Evolutionary conservation across 2,113 vertebrate species (phyloP).

Genomic region (Grantiella picta): DNA sequence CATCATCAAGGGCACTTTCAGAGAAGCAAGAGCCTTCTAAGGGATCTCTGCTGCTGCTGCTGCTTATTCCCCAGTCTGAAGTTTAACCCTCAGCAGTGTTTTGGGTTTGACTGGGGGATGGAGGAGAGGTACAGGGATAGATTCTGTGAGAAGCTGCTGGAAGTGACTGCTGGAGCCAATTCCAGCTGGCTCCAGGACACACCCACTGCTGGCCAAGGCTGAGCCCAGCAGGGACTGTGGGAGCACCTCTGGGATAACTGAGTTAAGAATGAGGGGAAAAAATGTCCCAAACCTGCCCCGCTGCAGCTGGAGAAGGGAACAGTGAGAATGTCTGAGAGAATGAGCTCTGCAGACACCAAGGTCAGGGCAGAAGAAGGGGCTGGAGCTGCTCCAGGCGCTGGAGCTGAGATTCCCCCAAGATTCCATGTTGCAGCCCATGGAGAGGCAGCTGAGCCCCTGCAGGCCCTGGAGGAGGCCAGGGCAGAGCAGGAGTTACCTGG

Average conservation of each 20-base stretch:
- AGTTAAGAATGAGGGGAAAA: neutral
- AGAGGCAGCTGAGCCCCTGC: neutral
- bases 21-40: neutral
- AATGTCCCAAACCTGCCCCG: neutral
- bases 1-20: slow-evolving; percentile 22
- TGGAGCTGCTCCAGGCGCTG: neutral
- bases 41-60: neutral
- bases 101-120: neutral
- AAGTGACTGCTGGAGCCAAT: neutral
- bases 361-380: neutral
- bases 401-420: neutral
- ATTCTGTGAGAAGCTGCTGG: neutral
- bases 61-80: neutral
- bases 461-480: neutral
- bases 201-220: neutral
- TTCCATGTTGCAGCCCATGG: neutral
- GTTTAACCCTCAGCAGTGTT: neutral
- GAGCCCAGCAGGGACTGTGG: neutral
- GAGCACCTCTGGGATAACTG: neutral
- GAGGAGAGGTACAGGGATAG: too few relatives aligned
- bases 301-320: neutral
- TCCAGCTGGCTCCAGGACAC: neutral
- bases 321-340: neutral
- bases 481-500: neutral
- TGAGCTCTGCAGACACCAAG: neutral